Evolutionary conservation across 2,888 invertebrate genomes (phyloP), one percentile per base, ranked within the genome.

Genomic region (Criorhina ranunculi): DNA sequence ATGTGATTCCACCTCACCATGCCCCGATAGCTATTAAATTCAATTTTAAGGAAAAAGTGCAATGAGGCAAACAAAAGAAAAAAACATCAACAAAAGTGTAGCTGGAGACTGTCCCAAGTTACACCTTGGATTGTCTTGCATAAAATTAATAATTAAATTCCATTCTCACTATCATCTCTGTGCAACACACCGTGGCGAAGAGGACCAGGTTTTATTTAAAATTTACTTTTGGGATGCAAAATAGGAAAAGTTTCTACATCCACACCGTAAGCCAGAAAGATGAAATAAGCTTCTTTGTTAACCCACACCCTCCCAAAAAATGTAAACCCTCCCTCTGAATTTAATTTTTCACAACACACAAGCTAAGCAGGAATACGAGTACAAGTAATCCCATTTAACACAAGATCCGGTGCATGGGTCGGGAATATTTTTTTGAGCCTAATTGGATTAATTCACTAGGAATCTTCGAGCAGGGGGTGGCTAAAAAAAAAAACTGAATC

Each of bases 111-210:
- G 55, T 57, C 57, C 37, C 57, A 53, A 66, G 46, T 70, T 66
- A 53, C 66, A 85, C 76, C 69, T 80, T 44, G 70, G 49, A 85
- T 69, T 76, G 75, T 76, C 66, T 80, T 60, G 80, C 75, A 85
- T 75, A 76, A 70, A 53, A 85, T 85, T 53, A 85, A 85, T 85
- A 80, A 80, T 76, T 85, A 80, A 85, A 85, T 85, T 85, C 85
- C 85, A 75, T 85, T 85, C 76, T 85, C 64, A 80, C 85, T 70
- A 85, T 85, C 85, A 85, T 15, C 75, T 55, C 69, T 24, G 51
- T 64, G 78, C 73, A 78, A 73, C 73, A 64, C n/a, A 51, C 17
- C 19, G 33, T 31, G n/a, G 42, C 19, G 9, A 44, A 24, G 33
- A 19, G 33, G 12, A 51, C 37, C 53, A 55, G 55, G 64, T 80